Percentiles rank a stretch among this genome's conserved stretches.
Evolutionary conservation across 2,888 invertebrate genomes (phyloP).

Genomic region (Falcaria lacertinaria): DNA sequence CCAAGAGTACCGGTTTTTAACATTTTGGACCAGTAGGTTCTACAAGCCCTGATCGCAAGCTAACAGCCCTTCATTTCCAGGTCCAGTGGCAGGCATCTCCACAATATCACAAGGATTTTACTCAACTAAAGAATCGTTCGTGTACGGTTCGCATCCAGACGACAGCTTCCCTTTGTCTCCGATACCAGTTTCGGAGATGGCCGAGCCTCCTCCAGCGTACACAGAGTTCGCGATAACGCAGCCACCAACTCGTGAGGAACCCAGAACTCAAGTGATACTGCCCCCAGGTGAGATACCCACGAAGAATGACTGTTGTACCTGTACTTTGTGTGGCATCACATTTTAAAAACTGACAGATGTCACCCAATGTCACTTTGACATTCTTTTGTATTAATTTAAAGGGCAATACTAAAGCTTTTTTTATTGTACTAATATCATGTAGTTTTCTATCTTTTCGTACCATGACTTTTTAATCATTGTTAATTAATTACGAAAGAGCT

Average conservation of each 20-base stretch:
- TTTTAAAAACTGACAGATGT: background rate
- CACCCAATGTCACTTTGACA: background rate
- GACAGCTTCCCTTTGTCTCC: constrained; percentile 35
- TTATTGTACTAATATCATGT: no score
- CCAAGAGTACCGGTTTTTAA: no score
- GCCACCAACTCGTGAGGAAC: constrained; percentile 15
- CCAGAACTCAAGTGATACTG: constrained; percentile 48
- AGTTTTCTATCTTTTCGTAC: no score
- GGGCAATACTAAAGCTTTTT: no score
- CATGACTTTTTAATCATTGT: no score
- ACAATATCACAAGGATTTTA: constrained; percentile 11
- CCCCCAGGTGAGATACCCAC: constrained; percentile 22
- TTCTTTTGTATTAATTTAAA: background rate
- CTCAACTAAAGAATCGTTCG: constrained; percentile 38
- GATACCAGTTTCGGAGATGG: constrained; percentile 43
- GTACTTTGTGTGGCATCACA: background rate
- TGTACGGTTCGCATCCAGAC: constrained; percentile 33
- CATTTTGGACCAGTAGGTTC: no score
- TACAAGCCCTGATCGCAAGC: no score
- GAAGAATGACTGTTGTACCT: background rate
- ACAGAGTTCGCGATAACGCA: constrained; percentile 31
- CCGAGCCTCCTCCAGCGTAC: constrained; percentile 60
- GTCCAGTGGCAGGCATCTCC: constrained; percentile 6
- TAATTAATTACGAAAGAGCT: no score
- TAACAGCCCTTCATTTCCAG: constrained; percentile 20